phyloP scores from a whole-genome alignment of 2,797 vertebrate species.

The Mionectes olivaceus region DNA sequence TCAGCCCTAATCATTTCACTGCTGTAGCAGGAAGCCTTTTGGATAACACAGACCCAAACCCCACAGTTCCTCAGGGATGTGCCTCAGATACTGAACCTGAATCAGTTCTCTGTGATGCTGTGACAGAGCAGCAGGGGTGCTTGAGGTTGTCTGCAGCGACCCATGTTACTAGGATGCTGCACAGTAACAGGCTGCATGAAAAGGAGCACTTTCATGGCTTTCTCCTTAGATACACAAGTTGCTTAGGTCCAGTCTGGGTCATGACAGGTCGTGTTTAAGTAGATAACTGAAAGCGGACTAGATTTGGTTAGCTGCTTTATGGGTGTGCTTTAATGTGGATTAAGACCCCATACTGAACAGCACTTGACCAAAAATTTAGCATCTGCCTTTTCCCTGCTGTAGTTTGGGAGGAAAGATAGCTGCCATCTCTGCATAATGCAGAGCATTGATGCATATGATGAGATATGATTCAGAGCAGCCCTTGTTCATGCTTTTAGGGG shows the following conservation, averaged over 20 bases:
- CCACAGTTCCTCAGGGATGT: neutral
- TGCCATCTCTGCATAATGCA: neutral
- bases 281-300: neutral
- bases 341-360: neutral
- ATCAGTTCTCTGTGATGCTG: neutral
- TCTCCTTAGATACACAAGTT: neutral
- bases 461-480: neutral
- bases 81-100: neutral
- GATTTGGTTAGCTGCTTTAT: neutral
- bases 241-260: neutral
- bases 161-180: neutral
- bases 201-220: neutral
- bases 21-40: neutral
- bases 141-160: neutral
- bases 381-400: neutral
- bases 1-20: neutral
- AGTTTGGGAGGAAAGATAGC: neutral
- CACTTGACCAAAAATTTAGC: neutral
- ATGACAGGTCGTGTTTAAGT: neutral
- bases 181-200: neutral
- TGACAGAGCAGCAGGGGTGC: neutral
- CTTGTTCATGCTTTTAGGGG: neutral
- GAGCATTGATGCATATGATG: too few species aligned
- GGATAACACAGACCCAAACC: neutral
- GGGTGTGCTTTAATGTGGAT: neutral